A percentile compares a stretch with the other conserved stretches of the same genome.
phyloP scores from a whole-genome alignment of 2,113 vertebrate species.

The Phyllostomus discolor region DNA sequence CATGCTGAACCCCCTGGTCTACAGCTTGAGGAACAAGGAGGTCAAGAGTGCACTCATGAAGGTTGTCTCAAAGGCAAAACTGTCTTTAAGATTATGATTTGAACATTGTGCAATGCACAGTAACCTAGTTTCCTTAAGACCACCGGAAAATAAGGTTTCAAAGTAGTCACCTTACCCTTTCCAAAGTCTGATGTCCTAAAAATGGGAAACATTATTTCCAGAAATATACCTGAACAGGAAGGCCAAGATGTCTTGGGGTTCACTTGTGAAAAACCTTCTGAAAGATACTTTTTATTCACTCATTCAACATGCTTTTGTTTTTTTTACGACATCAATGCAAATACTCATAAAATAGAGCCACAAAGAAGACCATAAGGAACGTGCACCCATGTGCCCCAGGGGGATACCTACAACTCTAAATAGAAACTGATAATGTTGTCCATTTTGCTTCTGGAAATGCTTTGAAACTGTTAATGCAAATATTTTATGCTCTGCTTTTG shows the following conservation, averaged over 20 bases:
- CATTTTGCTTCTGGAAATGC: background rate
- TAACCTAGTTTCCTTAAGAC: background rate
- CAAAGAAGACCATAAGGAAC: background rate
- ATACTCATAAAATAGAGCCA: background rate
- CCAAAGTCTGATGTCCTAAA: background rate
- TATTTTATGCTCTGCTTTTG: background rate
- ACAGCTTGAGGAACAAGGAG: constrained; percentile 57
- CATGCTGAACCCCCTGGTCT: constrained; percentile 54
- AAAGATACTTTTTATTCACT: background rate
- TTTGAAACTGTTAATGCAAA: background rate
- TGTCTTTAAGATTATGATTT: background rate
- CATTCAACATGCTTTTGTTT: background rate
- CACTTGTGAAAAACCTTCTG: background rate
- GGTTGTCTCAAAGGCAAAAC: background rate
- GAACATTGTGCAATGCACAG: background rate
- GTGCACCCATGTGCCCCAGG: fast-evolving
- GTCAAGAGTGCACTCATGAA: background rate
- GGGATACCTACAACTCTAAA: fast-evolving
- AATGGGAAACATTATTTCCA: background rate
- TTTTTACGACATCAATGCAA: background rate
- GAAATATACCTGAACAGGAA: background rate
- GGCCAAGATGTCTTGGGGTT: background rate
- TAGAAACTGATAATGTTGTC: background rate
- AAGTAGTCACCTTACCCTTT: background rate
- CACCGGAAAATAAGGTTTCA: background rate